Conservation (phyloP, 2,797 vertebrate genomes). For the Tangara arthus region DNA sequence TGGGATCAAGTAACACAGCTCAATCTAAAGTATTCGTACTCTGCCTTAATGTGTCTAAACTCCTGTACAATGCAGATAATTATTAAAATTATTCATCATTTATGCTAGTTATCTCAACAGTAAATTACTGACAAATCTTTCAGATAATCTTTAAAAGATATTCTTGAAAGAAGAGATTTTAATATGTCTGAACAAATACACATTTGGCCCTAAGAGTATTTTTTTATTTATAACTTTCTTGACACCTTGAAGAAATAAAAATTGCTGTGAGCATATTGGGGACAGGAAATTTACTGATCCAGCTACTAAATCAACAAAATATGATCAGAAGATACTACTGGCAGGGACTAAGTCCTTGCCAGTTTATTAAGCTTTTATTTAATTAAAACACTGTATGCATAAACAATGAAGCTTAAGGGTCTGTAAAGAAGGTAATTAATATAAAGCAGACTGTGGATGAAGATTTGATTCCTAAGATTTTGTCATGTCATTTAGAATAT, state of each 20-base stretch:
- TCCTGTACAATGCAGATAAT: not conserved
- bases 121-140: not conserved
- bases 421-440: not conserved
- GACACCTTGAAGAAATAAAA: not conserved
- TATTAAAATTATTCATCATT: not conserved
- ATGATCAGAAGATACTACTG: not conserved
- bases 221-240: not conserved
- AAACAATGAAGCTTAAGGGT: not conserved
- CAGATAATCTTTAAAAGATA: not conserved
- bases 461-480: not conserved
- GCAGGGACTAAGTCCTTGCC: not conserved
- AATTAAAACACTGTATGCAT: not conserved
- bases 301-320: not conserved
- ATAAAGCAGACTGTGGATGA: not conserved
- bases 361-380: not conserved
- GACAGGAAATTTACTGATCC: not conserved
- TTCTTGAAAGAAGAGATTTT: not conserved
- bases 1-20: not conserved
- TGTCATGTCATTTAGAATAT: not conserved
- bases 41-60: not conserved
- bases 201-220: not conserved
- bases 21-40: not conserved
- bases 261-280: not conserved
- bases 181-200: not conserved
- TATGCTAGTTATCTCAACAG: not conserved